Conservation (phyloP, 2,113 vertebrate species). For the human (Homo sapiens) region DNA sequence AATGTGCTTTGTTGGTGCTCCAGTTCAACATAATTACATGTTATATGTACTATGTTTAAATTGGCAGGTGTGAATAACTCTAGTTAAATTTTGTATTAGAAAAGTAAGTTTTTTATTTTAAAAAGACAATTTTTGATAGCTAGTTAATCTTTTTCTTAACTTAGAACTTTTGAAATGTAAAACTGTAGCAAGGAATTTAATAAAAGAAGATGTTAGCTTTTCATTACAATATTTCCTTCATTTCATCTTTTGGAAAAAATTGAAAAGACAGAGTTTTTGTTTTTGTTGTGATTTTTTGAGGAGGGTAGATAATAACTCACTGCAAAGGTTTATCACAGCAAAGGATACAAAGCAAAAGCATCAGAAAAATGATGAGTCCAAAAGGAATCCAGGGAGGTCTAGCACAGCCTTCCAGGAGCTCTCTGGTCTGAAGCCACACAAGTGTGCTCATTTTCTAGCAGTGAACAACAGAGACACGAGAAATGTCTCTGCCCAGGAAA, state of each 20-base stretch:
- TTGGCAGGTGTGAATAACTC: neutral
- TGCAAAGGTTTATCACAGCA: neutral
- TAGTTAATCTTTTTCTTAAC: neutral
- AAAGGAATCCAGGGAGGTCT: neutral
- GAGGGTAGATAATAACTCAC: neutral
- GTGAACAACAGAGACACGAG: too few species aligned
- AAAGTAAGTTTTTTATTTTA: neutral
- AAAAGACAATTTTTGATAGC: neutral
- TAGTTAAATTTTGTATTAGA: neutral
- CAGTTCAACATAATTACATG: neutral
- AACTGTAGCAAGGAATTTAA: neutral
- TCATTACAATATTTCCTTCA: neutral
- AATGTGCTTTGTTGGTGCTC: neutral
- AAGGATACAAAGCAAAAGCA: neutral
- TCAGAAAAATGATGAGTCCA: neutral
- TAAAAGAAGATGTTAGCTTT: neutral
- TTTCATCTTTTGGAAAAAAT: neutral
- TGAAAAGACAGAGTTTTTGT: neutral
- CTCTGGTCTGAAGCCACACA: neutral
- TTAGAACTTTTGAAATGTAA: neutral
- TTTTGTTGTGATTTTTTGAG: neutral
- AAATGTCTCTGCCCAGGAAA: neutral
- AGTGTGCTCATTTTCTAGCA: neutral
- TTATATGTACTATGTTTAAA: neutral
- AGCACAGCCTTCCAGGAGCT: fast-evolving